phyloP scores from a whole-genome alignment of 2,113 vertebrate genomes.

The Hippocampus comes region DNA sequence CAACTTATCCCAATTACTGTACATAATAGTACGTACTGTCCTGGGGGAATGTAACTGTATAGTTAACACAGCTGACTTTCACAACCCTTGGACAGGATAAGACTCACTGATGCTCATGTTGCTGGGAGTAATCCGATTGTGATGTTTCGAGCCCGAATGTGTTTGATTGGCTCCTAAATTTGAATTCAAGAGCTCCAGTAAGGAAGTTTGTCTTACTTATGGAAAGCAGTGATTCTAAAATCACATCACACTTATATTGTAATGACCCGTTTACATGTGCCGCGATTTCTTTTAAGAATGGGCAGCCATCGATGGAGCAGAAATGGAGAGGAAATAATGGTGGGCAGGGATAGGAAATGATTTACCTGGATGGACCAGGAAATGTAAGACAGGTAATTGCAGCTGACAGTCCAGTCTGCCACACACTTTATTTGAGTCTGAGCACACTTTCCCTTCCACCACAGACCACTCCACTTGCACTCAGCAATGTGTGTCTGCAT shows the following conservation, averaged over 20 bases:
- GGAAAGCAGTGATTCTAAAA: no score
- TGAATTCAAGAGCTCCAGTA: no score
- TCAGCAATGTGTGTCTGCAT: slow-evolving; percentile 81
- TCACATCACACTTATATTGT: slow-evolving; percentile 21
- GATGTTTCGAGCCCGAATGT: no score
- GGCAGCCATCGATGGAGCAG: slow-evolving; percentile 29
- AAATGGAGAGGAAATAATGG: slow-evolving; percentile 34
- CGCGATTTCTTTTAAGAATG: slow-evolving; percentile 37
- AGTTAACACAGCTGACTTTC: no score
- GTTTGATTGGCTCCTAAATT: no score
- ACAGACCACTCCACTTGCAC: slow-evolving; percentile 70
- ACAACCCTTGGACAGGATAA: no score
- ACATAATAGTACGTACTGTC: no score
- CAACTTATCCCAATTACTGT: no score
- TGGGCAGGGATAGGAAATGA: slow-evolving; percentile 67
- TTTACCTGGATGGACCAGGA: slow-evolving; percentile 77
- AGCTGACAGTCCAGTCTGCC: slow-evolving; percentile 86
- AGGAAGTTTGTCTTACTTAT: no score
- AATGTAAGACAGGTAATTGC: slow-evolving; percentile 82
- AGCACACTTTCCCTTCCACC: slow-evolving; percentile 80
- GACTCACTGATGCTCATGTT: no score
- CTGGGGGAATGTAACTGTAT: no score
- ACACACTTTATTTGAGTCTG: slow-evolving; percentile 90
- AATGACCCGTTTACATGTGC: slow-evolving; percentile 60
- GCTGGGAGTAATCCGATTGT: no score